These are phyloP conservation scores for Noctua comes DNA, from an alignment of 2,888 invertebrate species.

Conservation along the genomic window DNA sequence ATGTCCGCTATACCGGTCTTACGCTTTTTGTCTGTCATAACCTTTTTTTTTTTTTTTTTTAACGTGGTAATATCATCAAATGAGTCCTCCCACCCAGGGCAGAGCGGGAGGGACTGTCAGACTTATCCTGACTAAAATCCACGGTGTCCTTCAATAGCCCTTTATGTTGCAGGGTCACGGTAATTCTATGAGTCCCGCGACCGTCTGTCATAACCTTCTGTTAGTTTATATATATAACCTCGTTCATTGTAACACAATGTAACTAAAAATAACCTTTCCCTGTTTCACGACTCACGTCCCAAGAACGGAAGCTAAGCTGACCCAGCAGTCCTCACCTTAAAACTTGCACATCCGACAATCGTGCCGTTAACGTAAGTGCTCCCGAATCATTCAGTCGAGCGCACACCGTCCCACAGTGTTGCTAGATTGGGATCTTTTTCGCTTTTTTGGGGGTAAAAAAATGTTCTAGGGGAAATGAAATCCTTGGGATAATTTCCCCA, in stretches of 20 bases:
- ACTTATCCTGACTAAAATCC: too few relatives aligned
- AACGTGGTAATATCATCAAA: too few relatives aligned
- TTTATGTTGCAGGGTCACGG: too few relatives aligned
- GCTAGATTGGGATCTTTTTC: neutral
- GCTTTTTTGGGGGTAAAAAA: neutral
- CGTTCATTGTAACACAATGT: conserved; percentile 12
- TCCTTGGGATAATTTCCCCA: too few relatives aligned
- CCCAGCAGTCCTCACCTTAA: conserved; percentile 37
- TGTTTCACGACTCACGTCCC: neutral
- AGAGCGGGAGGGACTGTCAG: too few relatives aligned
- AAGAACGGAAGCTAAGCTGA: conserved; percentile 35
- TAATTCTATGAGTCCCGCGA: too few relatives aligned
- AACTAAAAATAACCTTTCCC: conserved; percentile 6
- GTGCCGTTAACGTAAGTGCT: conserved; percentile 63
- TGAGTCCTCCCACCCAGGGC: too few relatives aligned
- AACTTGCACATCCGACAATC: conserved; percentile 60
- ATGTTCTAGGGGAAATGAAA: too few relatives aligned
- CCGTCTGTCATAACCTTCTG: neutral
- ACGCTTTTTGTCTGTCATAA: neutral
- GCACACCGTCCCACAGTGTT: conserved; percentile 37
- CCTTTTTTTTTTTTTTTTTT: too few relatives aligned
- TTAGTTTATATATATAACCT: neutral
- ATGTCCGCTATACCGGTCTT: too few relatives aligned
- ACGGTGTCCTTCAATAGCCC: too few relatives aligned
- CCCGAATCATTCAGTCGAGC: conserved; percentile 58